These are phyloP conservation scores for Clavelina lepadiformis DNA, from an alignment of 23 tunicate genomes.

Conservation along the genomic window DNA sequence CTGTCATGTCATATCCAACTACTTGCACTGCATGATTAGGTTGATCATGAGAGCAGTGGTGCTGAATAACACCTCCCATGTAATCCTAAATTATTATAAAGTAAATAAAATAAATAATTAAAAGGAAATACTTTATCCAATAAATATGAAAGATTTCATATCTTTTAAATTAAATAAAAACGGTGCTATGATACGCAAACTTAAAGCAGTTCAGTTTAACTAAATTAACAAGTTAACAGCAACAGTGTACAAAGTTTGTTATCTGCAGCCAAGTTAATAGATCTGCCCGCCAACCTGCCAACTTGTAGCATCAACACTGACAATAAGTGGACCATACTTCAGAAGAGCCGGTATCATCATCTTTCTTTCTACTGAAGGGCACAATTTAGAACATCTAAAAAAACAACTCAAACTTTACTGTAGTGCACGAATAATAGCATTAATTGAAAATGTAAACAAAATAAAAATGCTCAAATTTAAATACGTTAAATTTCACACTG, in stretches of 20 bases:
- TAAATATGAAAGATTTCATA: neutral
- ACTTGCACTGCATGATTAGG: conserved; percentile 35
- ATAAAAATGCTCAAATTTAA: no score
- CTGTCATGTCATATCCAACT: conserved; percentile 26
- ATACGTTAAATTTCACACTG: no score
- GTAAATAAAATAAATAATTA: neutral
- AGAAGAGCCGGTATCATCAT: conserved; percentile 21
- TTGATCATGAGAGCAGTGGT: conserved; percentile 29
- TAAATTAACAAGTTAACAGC: no score
- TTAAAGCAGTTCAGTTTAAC: no score
- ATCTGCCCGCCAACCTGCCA: conserved; percentile 40
- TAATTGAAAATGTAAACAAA: no score
- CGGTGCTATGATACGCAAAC: neutral
- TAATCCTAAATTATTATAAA: conserved; percentile 21
- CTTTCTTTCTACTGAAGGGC: conserved; percentile 27
- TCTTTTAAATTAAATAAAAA: neutral
- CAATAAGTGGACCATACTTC: conserved; percentile 8
- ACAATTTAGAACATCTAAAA: conserved; percentile 5
- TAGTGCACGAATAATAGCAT: no score
- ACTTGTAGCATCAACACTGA: conserved; percentile 26
- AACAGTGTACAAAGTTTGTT: no score
- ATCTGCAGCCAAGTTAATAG: no score
- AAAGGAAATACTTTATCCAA: neutral
- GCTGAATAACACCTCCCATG: conserved; percentile 35
- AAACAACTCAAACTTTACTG: no score